Evolutionary conservation across 2,113 vertebrate species (phyloP), one percentile per base, ranked within the genome.

Genomic region (Onychostoma macrolepis): DNA sequence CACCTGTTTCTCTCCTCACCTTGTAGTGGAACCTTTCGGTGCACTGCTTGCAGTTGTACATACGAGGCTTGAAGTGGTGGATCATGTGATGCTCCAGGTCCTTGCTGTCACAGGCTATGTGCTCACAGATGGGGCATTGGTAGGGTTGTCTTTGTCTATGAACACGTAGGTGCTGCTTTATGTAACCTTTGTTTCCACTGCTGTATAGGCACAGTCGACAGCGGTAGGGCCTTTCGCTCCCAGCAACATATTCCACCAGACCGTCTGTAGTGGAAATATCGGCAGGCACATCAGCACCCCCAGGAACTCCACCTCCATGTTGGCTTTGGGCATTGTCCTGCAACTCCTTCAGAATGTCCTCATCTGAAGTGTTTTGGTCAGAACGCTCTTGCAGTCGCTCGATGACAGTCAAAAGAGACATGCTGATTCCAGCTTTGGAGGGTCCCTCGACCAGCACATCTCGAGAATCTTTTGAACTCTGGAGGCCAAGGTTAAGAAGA

Each of bases 101-200:
- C 80, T 95, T 96, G 85, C 98, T 99, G 88, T 97, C 94, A 0
- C 92, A 88, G 0, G 98, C 97, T 7, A 98, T 94, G 91, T 99
- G 96, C 86, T 99, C 97, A 50, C 98, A 99, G 93, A 99, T 99
- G 8, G 98, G 98, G 89, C 98, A 99, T 94, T 99, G 97, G 85
- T 99, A 99, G 0, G 98, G 98, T 92, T 96, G 96, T 75, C 97
- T 94, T 92, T 97, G 98, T 17, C 97, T 95, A 81, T 99, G 98
- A 17, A 99, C 97, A 0, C 97, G 93, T 76, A 99, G 90, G 90
- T 99, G 98, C 91, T 99, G 98, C 26, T 99, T 99, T 82, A 99
- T 97, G 95, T 99, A 99, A 58, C 98, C 98, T 92, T 98, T 98
- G 91, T 97, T 99, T 26, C 96, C 96, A 2, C 98, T 99, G 81